Evolutionary conservation across 2,113 vertebrate genomes (phyloP).

Genomic region (Phyllopteryx taeniolatus): DNA sequence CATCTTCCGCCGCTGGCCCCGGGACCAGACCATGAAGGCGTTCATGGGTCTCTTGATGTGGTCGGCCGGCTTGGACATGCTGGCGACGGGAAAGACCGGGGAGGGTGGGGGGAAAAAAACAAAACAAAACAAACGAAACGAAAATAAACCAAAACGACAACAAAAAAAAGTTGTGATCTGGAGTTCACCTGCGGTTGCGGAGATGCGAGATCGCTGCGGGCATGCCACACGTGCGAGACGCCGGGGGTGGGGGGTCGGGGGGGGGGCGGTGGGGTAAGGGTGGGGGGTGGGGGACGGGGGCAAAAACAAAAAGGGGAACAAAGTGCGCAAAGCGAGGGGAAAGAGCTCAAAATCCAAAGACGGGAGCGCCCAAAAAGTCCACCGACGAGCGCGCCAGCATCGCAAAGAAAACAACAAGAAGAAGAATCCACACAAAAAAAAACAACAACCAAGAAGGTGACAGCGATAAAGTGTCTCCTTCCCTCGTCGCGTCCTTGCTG

Average conservation of each 20-base stretch:
- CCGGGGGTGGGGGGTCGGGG: slow-evolving; percentile 4
- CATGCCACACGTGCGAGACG: slow-evolving; percentile 79
- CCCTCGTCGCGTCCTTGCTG: not conserved
- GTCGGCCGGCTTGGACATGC: slow-evolving; percentile 97
- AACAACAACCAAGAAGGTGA: slow-evolving; percentile 56
- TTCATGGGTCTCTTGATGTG: slow-evolving; percentile 99
- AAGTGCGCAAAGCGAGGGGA: slow-evolving; percentile 43
- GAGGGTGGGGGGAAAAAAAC: slow-evolving; percentile 47
- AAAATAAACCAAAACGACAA: not conserved
- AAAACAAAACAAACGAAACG: not conserved
- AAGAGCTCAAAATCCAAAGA: slow-evolving; percentile 63
- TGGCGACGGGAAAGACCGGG: not conserved
- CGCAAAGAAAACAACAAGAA: slow-evolving; percentile 26
- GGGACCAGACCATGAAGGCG: slow-evolving; percentile 99
- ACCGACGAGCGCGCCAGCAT: not conserved
- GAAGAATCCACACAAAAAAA: slow-evolving; percentile 64
- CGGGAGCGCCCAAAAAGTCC: slow-evolving; percentile 45
- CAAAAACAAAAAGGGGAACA: not conserved
- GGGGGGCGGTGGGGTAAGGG: slow-evolving; percentile 2
- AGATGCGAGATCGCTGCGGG: slow-evolving; percentile 70
- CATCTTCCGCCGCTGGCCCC: slow-evolving; percentile 98
- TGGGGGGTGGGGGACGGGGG: slow-evolving; percentile 6
- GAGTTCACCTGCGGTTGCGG: slow-evolving; percentile 68
- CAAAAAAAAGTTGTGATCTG: not conserved
- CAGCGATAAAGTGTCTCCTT: slow-evolving; percentile 43